phyloP scores from a whole-genome alignment of 2,888 invertebrate genomes.

The Spodoptera exigua region DNA sequence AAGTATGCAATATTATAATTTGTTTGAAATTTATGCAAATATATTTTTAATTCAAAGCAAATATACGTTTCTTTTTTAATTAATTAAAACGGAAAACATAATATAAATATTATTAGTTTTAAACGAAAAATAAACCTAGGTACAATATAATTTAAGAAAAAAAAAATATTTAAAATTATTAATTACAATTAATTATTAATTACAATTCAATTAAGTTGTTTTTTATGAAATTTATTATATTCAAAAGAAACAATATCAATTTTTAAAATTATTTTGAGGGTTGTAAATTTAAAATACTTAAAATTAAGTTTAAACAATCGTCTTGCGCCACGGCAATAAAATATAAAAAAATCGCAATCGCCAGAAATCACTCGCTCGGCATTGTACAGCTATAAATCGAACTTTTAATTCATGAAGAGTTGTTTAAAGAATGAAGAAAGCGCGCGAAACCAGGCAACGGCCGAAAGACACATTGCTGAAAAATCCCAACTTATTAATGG shows the following conservation, averaged over 20 bases:
- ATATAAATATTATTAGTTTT: not conserved
- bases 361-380: constrained; percentile 23
- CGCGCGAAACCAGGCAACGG: constrained; percentile 14
- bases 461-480: constrained; percentile 8
- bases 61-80: no score
- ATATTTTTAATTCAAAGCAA: no score
- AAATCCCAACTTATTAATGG: constrained; percentile 9
- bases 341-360: constrained; percentile 27
- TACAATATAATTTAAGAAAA: not conserved
- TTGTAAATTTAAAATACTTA: no score
- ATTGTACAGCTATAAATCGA: constrained; percentile 3
- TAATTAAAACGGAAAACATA: no score
- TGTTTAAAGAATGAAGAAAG: constrained; percentile 3
- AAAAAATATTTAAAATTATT: constrained; percentile 16
- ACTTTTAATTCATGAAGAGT: not conserved
- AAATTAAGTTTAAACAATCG: no score
- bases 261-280: no score
- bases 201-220: no score
- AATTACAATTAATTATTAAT: no score
- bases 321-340: constrained; percentile 25
- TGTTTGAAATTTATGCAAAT: no score
- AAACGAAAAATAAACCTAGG: not conserved
- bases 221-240: no score
- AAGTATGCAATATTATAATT: no score
- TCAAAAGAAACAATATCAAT: no score